Evolutionary conservation across 2,888 invertebrate genomes (phyloP), one percentile per base, ranked within the genome.

Genomic region (Synanthedon myopaeformis): DNA sequence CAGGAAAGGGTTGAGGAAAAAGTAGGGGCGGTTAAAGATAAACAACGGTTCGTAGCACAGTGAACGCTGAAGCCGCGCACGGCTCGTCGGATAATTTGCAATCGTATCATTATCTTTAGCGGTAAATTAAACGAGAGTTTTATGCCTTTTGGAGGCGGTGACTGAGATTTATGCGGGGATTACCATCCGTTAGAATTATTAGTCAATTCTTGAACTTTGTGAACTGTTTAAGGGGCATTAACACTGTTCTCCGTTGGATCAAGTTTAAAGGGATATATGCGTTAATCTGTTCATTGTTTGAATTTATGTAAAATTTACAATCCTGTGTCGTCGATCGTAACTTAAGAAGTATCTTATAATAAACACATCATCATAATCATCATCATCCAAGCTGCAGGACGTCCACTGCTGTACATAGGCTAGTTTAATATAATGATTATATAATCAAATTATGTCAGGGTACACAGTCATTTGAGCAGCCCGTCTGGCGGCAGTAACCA

Each of bases 11-110:
- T 74, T 68, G 66, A 73, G 72, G 74, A 77, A 76, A 81, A 82
- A 72, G 74, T 70, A 76, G 75, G 81, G 84, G 82, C 76, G 84
- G 83, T 84, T 80, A 80, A 82, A 84, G 84, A 86, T 86, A 86
- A 86, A 86, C 83, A 83, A 77, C 73, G 72, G 71, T 65, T 70
- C 58, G 56, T 53, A 58, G 61, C 66, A 76, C 13, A 76, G 72
- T 72, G 69, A 35, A 35, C 35, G 35, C 35, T 10, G 35, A 68
- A 67, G 69, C 69, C 58, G 60, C 66, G 64, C 59, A 64, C 63
- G 60, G 65, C 68, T 45, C 14, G 69, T 63, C 61, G 70, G 64
- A 75, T 82, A 81, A 84, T 86, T 84, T 81, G 78, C 80, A 79
- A 80, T 79, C 76, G 74, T 80, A 74, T 75, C 75, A 76, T 79